Evolutionary conservation across 2,888 invertebrate species (phyloP).

Genomic region (Dynastes tityus): DNA sequence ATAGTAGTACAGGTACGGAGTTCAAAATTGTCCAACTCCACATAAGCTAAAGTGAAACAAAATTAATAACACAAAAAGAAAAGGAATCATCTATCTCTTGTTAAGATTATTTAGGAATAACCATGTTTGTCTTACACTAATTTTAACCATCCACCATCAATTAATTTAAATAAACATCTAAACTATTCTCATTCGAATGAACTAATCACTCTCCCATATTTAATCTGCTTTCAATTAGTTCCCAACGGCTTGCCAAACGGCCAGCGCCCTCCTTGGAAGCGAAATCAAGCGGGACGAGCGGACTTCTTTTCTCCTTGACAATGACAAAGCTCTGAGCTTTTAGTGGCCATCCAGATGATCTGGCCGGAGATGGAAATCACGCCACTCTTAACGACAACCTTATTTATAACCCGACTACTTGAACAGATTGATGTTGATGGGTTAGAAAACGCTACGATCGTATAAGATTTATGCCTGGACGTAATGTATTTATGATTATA

Average conservation of each 20-base stretch:
- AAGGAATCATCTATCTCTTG: no score
- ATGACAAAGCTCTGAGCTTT: slow-evolving; percentile 41
- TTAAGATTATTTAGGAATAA: no score
- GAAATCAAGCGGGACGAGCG: slow-evolving; percentile 22
- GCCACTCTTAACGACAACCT: slow-evolving; percentile 44
- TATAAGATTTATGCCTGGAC: slow-evolving; percentile 37
- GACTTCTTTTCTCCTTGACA: slow-evolving; percentile 24
- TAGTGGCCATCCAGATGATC: slow-evolving; percentile 40
- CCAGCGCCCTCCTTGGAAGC: neutral
- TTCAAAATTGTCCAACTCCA: no score
- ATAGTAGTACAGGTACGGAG: no score
- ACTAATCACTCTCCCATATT: neutral
- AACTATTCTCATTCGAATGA: slow-evolving; percentile 1
- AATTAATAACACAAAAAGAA: no score
- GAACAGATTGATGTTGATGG: slow-evolving; percentile 44
- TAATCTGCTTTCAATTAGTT: slow-evolving; percentile 11
- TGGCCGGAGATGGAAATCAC: slow-evolving; percentile 47
- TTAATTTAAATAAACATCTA: neutral
- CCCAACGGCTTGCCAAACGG: neutral
- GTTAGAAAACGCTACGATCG: slow-evolving; percentile 34
- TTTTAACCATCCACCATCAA: neutral
- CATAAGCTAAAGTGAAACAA: no score
- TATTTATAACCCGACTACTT: slow-evolving; percentile 39
- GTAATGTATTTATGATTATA: slow-evolving; percentile 45
- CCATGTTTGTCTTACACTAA: neutral